Evolutionary conservation across 2,797 vertebrate species (phyloP).

Genomic region (Pangasius larnaudii): DNA sequence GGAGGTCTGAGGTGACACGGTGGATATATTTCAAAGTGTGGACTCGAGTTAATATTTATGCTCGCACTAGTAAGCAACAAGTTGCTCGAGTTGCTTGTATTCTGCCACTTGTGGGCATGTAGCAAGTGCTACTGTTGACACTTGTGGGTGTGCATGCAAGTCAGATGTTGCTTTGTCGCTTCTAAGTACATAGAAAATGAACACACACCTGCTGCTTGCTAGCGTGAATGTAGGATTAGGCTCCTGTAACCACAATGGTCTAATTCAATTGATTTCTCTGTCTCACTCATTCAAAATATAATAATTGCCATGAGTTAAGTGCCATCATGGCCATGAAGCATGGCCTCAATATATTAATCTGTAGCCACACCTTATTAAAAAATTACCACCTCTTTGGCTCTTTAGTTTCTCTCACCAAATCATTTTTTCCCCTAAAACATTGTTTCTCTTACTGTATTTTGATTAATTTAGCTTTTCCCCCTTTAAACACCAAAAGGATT

Average conservation of each 20-base stretch:
- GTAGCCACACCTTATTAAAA: too few relatives aligned
- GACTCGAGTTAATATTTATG: not conserved
- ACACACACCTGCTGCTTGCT: not conserved
- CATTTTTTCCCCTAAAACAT: not conserved
- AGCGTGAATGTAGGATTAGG: not conserved
- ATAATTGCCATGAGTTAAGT: not conserved
- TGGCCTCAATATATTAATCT: not conserved
- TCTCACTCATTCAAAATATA: not conserved
- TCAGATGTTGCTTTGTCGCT: not conserved
- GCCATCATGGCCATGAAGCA: not conserved
- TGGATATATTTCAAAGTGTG: not conserved
- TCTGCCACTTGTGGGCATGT: not conserved
- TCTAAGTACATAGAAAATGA: not conserved
- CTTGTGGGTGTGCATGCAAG: not conserved
- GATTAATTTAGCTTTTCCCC: not conserved
- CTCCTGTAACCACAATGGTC: not conserved
- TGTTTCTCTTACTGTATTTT: not conserved
- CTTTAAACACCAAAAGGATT: not conserved
- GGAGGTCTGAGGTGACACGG: not conserved
- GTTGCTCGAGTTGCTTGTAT: not conserved
- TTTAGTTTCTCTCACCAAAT: not conserved
- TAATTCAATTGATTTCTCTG: not conserved
- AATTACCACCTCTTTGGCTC: not conserved
- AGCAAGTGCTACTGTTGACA: not conserved
- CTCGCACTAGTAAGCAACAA: not conserved